These are phyloP conservation scores for Trimorus sp. DNA, from an alignment of 2,888 invertebrate species.

Conservation along the genomic window DNA sequence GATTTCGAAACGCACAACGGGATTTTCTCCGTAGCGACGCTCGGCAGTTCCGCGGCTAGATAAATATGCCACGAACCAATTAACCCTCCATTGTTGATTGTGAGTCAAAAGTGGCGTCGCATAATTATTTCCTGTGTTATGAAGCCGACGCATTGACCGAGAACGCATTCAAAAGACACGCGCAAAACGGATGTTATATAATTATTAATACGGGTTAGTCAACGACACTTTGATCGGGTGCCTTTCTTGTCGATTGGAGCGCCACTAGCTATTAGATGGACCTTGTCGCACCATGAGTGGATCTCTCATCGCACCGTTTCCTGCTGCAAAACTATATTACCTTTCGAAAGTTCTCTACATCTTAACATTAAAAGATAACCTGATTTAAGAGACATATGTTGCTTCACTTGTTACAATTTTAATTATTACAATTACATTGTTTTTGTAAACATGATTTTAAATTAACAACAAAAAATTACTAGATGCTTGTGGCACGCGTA, in stretches of 20 bases:
- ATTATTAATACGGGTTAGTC: slow-evolving; percentile 44
- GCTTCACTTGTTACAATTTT: no score
- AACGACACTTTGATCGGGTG: slow-evolving; percentile 13
- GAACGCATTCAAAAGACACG: slow-evolving; percentile 53
- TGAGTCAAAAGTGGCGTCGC: slow-evolving; percentile 52
- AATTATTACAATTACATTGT: no score
- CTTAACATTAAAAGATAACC: no score
- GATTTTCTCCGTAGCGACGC: slow-evolving; percentile 17
- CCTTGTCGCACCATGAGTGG: no score
- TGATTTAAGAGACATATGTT: no score
- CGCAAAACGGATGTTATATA: slow-evolving; percentile 50
- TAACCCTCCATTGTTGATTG: slow-evolving; percentile 61
- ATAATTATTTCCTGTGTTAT: slow-evolving; percentile 61
- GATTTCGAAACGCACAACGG: neutral
- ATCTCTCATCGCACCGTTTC: no score
- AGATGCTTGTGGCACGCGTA: no score
- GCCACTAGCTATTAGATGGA: neutral
- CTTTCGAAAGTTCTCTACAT: no score
- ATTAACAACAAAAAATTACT: no score
- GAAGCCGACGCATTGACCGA: slow-evolving; percentile 58
- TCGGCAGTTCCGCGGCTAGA: slow-evolving; percentile 39
- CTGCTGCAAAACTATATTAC: no score
- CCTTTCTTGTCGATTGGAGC: slow-evolving; percentile 21
- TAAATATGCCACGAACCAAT: slow-evolving; percentile 60
- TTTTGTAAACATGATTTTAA: no score